Percentiles rank a stretch among this genome's conserved stretches.
phyloP scores from a whole-genome alignment of 2,797 vertebrate genomes.

The Anguilla pacifica region DNA sequence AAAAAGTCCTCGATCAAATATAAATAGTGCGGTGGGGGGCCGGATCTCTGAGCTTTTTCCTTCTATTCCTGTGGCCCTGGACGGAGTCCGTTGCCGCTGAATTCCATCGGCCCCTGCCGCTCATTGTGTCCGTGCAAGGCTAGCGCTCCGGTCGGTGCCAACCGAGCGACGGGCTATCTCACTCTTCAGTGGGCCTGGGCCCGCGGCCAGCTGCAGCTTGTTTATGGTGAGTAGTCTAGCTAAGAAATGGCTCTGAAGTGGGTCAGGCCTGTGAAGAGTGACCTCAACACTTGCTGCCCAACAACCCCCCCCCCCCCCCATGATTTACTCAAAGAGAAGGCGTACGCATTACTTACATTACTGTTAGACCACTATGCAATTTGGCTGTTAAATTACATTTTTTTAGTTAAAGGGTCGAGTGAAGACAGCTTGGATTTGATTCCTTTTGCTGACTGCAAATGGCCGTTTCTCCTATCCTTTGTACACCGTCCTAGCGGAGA shows the following conservation, averaged over 20 bases:
- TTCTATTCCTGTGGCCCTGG: slow-evolving; percentile 8
- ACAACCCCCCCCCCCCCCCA: not conserved
- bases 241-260: slow-evolving; percentile 55
- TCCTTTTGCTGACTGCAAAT: not conserved
- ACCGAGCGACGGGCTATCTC: slow-evolving; percentile 33
- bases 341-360: not conserved
- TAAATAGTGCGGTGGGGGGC: slow-evolving; percentile 41
- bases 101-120: slow-evolving; percentile 31
- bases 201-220: slow-evolving; percentile 41
- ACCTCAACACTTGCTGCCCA: slow-evolving; percentile 31
- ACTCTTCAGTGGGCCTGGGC: slow-evolving; percentile 41
- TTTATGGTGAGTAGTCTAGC: slow-evolving; percentile 52
- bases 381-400: not conserved
- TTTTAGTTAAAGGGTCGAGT: not conserved
- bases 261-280: slow-evolving; percentile 48
- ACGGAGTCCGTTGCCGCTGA: slow-evolving; percentile 23
- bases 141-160: slow-evolving; percentile 41
- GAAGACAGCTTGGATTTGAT: not conserved
- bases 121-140: slow-evolving; percentile 36
- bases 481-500: not conserved
- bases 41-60: slow-evolving; percentile 30
- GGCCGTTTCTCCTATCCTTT: not conserved
- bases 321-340: slow-evolving; percentile 15
- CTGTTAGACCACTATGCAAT: not conserved
- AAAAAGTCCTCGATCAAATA: slow-evolving; percentile 57